These are phyloP conservation scores for Lytechinus pictus DNA, from an alignment of 35 echinoderm and acorn worm genomes.

Conservation along the genomic window DNA sequence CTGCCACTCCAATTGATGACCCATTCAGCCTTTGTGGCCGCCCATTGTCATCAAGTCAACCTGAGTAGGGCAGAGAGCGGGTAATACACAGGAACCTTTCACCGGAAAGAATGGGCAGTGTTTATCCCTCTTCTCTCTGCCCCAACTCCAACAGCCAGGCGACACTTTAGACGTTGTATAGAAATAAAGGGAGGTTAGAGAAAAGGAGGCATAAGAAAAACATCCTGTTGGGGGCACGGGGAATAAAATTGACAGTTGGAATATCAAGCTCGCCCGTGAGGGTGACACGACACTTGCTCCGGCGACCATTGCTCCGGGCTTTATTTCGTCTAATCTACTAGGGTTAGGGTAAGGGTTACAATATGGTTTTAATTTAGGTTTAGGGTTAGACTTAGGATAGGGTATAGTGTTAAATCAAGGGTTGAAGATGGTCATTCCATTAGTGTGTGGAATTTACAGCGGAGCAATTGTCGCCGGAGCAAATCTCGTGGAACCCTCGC, in stretches of 20 bases:
- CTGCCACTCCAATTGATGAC: conserved; percentile 40
- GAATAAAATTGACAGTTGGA: conserved; percentile 42
- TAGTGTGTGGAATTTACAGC: no score
- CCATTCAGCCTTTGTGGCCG: conserved; percentile 36
- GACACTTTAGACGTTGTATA: conserved; percentile 45
- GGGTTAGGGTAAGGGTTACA: no score
- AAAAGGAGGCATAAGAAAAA: conserved; percentile 42
- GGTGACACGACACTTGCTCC: no score
- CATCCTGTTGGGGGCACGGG: conserved; percentile 39
- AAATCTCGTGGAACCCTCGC: not conserved
- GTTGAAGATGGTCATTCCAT: no score
- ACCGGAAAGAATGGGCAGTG: conserved; percentile 22
- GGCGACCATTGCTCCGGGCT: no score
- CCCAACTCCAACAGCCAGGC: conserved; percentile 9
- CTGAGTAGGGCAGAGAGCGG: not conserved
- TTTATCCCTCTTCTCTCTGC: conserved; percentile 40
- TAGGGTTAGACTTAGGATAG: no score
- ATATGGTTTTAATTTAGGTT: no score
- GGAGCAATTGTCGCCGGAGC: no score
- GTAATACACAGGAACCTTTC: conserved; percentile 36
- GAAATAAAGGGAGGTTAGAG: not conserved
- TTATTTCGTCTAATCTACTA: no score
- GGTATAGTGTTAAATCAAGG: no score
- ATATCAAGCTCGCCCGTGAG: not conserved
- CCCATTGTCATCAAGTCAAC: conserved; percentile 45